Evolutionary conservation across 2,113 vertebrate genomes (phyloP).

Genomic region (Hucho hucho): DNA sequence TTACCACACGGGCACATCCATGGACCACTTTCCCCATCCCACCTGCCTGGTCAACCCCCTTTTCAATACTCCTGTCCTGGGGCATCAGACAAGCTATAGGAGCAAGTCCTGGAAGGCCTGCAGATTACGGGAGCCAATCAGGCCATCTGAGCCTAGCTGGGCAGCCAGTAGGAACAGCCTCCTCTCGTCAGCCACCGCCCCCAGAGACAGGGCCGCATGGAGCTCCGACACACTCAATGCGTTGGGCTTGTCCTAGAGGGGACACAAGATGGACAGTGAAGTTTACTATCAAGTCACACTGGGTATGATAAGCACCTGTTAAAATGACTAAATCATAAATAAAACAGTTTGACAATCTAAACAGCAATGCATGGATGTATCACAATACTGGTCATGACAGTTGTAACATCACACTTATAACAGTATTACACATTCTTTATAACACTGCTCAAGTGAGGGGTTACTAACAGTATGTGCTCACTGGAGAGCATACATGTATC

Average conservation of each 20-base stretch:
- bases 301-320: too few relatives aligned
- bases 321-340: too few relatives aligned
- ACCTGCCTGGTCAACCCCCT: not conserved
- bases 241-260: slow-evolving; percentile 73
- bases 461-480: too few relatives aligned
- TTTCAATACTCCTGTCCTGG: not conserved
- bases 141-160: slow-evolving; percentile 71
- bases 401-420: too few relatives aligned
- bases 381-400: too few relatives aligned
- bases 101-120: slow-evolving; percentile 80
- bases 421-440: too few relatives aligned
- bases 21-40: not conserved
- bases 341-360: too few relatives aligned
- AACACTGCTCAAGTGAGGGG: too few relatives aligned
- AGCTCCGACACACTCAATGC: slow-evolving; percentile 78
- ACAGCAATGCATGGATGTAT: too few relatives aligned
- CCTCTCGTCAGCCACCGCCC: slow-evolving; percentile 58
- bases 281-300: not conserved
- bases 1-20: not conserved
- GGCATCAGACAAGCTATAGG: slow-evolving; percentile 74
- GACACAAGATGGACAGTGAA: not conserved
- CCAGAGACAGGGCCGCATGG: slow-evolving; percentile 76
- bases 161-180: slow-evolving; percentile 81
- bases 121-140: slow-evolving; percentile 60
- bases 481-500: too few relatives aligned